A percentile compares a stretch with the other conserved stretches of the same genome.
Conservation (phyloP, 2,888 invertebrate genomes). For the Seira sanloemensis region DNA sequence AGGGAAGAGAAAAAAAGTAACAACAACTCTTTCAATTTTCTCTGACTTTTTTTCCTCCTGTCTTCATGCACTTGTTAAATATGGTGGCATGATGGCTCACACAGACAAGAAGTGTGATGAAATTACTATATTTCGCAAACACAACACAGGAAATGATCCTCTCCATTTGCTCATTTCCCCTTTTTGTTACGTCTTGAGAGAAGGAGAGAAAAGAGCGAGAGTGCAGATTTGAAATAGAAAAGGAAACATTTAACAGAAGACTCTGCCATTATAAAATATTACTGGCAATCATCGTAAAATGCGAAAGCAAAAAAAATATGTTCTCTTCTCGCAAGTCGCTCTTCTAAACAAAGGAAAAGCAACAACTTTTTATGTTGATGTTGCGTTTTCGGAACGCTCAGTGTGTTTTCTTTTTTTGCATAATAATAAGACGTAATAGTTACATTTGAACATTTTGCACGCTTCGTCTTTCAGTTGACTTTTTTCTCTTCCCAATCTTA, state of each 20-base stretch:
- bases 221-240: background rate
- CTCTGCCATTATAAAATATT: constrained; percentile 28
- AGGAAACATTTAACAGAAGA: constrained; percentile 20
- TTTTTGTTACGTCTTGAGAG: background rate
- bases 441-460: constrained; percentile 37
- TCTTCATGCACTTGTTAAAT: constrained; percentile 18
- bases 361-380: background rate
- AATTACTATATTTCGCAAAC: constrained; percentile 45
- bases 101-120: constrained; percentile 40
- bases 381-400: background rate
- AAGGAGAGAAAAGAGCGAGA: background rate
- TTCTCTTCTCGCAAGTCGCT: background rate
- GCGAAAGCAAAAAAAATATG: constrained; percentile 2
- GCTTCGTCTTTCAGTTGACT: constrained; percentile 31
- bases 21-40: constrained; percentile 20
- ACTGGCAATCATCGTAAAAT: constrained; percentile 31
- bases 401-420: constrained; percentile 21
- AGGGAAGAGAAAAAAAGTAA: constrained; percentile 2
- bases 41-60: background rate
- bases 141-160: constrained; percentile 47
- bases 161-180: constrained; percentile 19
- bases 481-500: background rate
- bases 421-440: constrained; percentile 22
- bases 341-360: constrained; percentile 15
- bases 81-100: constrained; percentile 1